Base-by-base conservation (phyloP, 2,797 vertebrate species). In the Morus bassanus region DNA sequence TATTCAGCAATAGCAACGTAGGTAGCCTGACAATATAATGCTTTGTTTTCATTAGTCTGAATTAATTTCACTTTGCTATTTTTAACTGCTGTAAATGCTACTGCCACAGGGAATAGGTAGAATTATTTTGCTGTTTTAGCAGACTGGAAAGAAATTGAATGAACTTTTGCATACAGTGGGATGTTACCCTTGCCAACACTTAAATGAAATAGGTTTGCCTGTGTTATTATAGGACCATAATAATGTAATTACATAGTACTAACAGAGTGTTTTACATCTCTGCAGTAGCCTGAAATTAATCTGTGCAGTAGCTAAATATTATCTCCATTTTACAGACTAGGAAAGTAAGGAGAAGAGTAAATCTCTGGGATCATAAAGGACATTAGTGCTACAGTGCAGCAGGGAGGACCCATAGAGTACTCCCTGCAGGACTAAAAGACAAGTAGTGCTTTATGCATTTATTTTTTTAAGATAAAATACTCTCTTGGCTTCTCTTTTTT, bases 171-270 rank as follows among this genome's bases (percentile, higher is more conserved):
- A 45, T 94, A 61, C 53, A 85, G 85, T 48, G 78, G 88, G 94
- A 93, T 88, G 72, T 85, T 89, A 83, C 84, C 43, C 75, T 68
- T 96, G 96, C 96, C 96, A 96, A 60, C 84, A 85, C 70, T 94
- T 67, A 73, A 93, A 91, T 17, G 8, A 83, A 95, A 79, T 96
- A 91, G 57, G 59, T 89, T 96, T 89, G 92, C 86, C 91, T 94
- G 70, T 95, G 96, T 95, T 96, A 85, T 96, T 96, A 31, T 19
- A 95, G 91, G 80, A 79, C 85, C 89, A 64, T 96, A 96, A 97
- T 96, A 94, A 91, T 82, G 84, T 96, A 95, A 95, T 95, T 92
- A 95, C 13, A 3, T 69, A 72, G 88, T 74, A 61, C 48, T 43
- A 89, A 86, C 31, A 37, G 80, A 91, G 92, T 30, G 81, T 80